Evolutionary conservation across 2,797 vertebrate genomes (phyloP).

Genomic region (Tarsius wallacei): DNA sequence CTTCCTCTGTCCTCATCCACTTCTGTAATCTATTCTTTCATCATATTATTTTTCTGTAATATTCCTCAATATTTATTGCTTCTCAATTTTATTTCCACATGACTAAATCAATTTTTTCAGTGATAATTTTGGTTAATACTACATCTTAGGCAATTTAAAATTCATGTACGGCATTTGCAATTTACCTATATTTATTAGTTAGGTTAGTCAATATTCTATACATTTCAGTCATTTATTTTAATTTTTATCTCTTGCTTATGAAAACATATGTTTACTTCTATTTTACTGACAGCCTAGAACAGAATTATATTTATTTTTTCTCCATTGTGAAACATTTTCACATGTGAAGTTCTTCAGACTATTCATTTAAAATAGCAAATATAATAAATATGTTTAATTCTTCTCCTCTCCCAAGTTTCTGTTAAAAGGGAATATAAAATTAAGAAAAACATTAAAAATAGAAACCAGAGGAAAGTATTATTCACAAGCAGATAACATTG

Average conservation of each 20-base stretch:
- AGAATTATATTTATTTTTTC: not conserved
- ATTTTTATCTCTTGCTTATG: not conserved
- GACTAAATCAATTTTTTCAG: not conserved
- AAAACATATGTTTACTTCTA: not conserved
- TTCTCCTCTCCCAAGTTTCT: not conserved
- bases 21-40: not conserved
- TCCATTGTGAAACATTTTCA: not conserved
- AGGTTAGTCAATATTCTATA: not conserved
- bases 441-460: not conserved
- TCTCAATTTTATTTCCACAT: slow-evolving; percentile 1
- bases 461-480: not conserved
- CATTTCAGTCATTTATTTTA: not conserved
- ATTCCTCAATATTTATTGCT: not conserved
- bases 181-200: not conserved
- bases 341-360: not conserved
- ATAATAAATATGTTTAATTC: slow-evolving; percentile 4
- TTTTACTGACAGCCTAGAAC: not conserved
- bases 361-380: slow-evolving; percentile 26
- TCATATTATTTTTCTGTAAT: not conserved
- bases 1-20: not conserved
- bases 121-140: not conserved
- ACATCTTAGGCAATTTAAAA: not conserved
- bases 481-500: not conserved
- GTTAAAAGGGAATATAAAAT: slow-evolving; percentile 13
- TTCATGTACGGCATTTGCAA: not conserved